phyloP scores from a whole-genome alignment of 2,888 invertebrate genomes.

The Temnothorax ravouxi region DNA sequence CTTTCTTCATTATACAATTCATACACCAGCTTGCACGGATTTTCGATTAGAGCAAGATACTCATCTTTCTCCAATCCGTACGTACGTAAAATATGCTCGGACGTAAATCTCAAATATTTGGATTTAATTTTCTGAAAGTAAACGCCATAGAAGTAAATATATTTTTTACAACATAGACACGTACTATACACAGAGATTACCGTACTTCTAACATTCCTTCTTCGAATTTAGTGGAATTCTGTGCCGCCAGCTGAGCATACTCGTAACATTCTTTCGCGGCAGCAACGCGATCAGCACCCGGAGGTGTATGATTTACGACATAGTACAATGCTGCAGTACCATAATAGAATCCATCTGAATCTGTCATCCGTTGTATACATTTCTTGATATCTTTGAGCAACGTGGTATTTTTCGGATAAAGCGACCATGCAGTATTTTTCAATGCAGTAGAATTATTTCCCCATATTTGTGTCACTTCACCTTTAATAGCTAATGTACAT shows the following conservation, averaged over 20 bases:
- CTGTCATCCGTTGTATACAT: conserved; percentile 79
- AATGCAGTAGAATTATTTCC: conserved; percentile 58
- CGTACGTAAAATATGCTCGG: conserved; percentile 86
- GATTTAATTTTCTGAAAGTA: conserved; percentile 85
- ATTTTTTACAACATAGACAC: not conserved
- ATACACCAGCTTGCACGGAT: conserved; percentile 86
- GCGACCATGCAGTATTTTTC: conserved; percentile 72
- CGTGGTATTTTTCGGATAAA: conserved; percentile 74
- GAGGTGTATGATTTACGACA: conserved; percentile 85
- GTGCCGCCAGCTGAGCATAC: conserved; percentile 82
- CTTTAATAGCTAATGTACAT: conserved; percentile 87
- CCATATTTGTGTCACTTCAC: conserved; percentile 83
- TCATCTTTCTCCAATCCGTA: conserved; percentile 85
- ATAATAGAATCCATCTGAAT: conserved; percentile 76
- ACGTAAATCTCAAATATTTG: conserved; percentile 86
- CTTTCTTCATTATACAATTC: conserved; percentile 87
- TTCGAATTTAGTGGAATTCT: conserved; percentile 61
- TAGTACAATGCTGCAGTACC: conserved; percentile 84
- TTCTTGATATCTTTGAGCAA: conserved; percentile 79
- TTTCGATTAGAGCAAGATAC: conserved; percentile 85
- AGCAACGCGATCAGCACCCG: conserved; percentile 87
- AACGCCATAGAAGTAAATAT: not conserved
- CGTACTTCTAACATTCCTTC: conserved; percentile 69
- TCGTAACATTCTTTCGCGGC: conserved; percentile 87
- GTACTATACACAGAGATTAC: not conserved